phyloP scores from a whole-genome alignment of 2,888 invertebrate species.

The Ennomos fuscantarius region DNA sequence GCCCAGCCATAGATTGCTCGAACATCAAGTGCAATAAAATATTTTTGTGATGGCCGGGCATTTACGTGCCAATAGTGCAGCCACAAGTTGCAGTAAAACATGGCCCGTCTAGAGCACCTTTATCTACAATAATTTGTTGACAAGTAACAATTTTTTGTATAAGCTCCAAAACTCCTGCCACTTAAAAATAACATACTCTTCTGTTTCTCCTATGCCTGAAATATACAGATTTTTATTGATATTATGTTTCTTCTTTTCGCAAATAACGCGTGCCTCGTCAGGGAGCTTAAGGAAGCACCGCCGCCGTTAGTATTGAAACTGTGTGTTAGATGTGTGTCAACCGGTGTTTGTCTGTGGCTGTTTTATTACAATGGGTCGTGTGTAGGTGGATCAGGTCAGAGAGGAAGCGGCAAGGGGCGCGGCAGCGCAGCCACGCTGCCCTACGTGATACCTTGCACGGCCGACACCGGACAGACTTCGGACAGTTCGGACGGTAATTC shows the following conservation, averaged over 20 bases:
- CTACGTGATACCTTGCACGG: constrained; percentile 78
- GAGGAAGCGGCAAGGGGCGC: constrained; percentile 78
- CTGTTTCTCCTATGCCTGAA: too few relatives aligned
- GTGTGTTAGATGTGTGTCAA: constrained; percentile 23
- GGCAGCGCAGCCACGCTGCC: constrained; percentile 73
- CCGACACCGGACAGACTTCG: constrained; percentile 74
- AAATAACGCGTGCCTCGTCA: constrained; percentile 8
- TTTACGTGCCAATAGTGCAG: too few relatives aligned
- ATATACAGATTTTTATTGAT: neutral
- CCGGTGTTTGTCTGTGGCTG: constrained; percentile 7
- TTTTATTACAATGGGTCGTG: constrained; percentile 11
- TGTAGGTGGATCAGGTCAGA: constrained; percentile 58
- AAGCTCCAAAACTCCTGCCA: too few relatives aligned
- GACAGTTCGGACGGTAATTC: constrained; percentile 75
- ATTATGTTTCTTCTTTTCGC: constrained; percentile 24
- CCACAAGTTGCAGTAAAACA: too few relatives aligned
- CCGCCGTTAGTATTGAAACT: constrained; percentile 26
- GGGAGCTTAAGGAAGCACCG: constrained; percentile 10
- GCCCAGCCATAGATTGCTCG: too few relatives aligned
- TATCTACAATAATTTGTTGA: too few relatives aligned
- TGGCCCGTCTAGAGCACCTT: too few relatives aligned
- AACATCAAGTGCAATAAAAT: too few relatives aligned
- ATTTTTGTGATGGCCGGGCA: too few relatives aligned
- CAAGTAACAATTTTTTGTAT: too few relatives aligned
- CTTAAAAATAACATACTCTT: too few relatives aligned